Evolutionary conservation across 2,888 invertebrate genomes (phyloP).

Genomic region (Amitus sp.): DNA sequence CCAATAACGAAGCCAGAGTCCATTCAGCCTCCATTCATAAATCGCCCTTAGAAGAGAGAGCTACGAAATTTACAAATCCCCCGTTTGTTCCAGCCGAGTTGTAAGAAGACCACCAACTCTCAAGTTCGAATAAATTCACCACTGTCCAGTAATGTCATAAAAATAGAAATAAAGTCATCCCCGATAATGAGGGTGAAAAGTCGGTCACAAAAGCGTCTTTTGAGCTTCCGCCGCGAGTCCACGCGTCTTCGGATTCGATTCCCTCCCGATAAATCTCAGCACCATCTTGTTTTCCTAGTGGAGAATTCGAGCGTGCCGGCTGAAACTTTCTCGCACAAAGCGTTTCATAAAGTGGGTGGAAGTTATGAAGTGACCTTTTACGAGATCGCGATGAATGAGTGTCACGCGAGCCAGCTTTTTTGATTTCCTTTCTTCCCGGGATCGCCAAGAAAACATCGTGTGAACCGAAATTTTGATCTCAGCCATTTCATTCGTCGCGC

Average conservation of each 20-base stretch:
- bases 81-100: too few species aligned
- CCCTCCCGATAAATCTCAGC: constrained; percentile 46
- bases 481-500: constrained; percentile 19
- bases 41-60: too few species aligned
- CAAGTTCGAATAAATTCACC: constrained; percentile 23
- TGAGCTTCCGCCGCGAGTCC: constrained; percentile 18
- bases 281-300: constrained; percentile 55
- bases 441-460: constrained; percentile 9
- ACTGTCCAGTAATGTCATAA: constrained; percentile 8
- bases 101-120: constrained; percentile 9
- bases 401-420: constrained; percentile 47
- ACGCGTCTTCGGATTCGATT: constrained; percentile 3
- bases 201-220: constrained; percentile 17
- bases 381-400: constrained; percentile 47
- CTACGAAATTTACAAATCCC: too few species aligned
- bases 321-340: constrained; percentile 53
- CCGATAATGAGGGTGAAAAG: constrained; percentile 37
- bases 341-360: constrained; percentile 53
- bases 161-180: constrained; percentile 28
- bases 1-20: too few species aligned
- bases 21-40: too few species aligned
- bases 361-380: constrained; percentile 60
- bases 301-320: constrained; percentile 55
- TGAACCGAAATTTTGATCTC: constrained; percentile 13
- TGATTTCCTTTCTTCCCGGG: constrained; percentile 22